Conservation (phyloP, 1,140 invertebrate genomes). For the Melanaphis sacchari region DNA sequence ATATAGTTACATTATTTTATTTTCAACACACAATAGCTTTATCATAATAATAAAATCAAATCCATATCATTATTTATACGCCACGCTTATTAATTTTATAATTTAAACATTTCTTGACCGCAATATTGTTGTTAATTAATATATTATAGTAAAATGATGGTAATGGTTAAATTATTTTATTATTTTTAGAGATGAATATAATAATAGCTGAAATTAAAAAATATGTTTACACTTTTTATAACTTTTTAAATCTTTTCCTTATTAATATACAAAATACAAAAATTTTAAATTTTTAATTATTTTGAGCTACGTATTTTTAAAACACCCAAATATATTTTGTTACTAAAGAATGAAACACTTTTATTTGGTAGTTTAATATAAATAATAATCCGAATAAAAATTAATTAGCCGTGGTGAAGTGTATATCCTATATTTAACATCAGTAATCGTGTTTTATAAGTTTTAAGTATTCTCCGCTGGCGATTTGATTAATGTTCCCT, state of each 20-base stretch:
- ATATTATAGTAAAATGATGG: neutral
- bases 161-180: constrained; percentile 1
- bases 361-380: neutral
- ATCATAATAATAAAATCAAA: neutral
- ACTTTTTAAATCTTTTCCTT: neutral
- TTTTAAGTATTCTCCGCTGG: neutral
- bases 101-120: neutral
- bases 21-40: neutral
- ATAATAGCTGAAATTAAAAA: neutral
- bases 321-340: neutral
- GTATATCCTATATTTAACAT: neutral
- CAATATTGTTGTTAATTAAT: neutral
- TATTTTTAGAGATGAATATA: neutral
- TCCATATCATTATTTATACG: constrained; percentile 12
- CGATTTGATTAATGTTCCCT: neutral
- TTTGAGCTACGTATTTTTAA: neutral
- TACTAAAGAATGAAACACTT: neutral
- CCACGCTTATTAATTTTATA: neutral
- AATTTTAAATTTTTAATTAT: neutral
- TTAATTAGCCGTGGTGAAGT: neutral
- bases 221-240: neutral
- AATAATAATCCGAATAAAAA: neutral
- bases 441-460: neutral
- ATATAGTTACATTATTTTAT: neutral
- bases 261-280: neutral